A percentile compares a stretch with the other conserved stretches of the same genome.
These are phyloP conservation scores for Latrodectus hesperus DNA, from an alignment of 2,888 invertebrate genomes.

Conservation along the genomic window DNA sequence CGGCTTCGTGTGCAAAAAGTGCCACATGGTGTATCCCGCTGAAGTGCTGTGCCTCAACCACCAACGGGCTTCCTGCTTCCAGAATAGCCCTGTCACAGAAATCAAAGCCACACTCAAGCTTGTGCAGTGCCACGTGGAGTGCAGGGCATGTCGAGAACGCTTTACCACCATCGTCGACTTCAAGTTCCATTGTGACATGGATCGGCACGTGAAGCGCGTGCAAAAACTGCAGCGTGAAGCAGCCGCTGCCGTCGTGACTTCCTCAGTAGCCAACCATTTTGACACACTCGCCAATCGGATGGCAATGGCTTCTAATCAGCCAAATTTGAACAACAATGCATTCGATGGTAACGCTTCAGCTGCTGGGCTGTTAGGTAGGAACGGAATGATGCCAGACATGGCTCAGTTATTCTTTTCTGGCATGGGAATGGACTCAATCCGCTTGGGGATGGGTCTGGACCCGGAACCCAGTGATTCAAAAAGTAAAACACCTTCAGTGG, in stretches of 20 bases:
- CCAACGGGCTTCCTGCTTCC: slow-evolving; percentile 79
- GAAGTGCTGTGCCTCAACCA: slow-evolving; percentile 83
- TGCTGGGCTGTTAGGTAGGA: slow-evolving; percentile 41
- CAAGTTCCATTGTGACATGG: slow-evolving; percentile 74
- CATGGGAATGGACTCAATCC: slow-evolving; percentile 63
- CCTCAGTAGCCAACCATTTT: slow-evolving; percentile 50
- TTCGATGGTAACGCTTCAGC: slow-evolving; percentile 42
- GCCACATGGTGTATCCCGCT: slow-evolving; percentile 87
- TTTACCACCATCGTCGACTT: slow-evolving; percentile 74
- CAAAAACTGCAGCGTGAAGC: slow-evolving; percentile 68
- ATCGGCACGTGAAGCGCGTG: slow-evolving; percentile 69
- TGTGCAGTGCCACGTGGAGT: slow-evolving; percentile 85
- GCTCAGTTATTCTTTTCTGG: slow-evolving; percentile 63
- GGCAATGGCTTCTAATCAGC: slow-evolving; percentile 27
- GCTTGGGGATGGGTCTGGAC: slow-evolving; percentile 55
- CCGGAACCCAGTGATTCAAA: slow-evolving; percentile 45
- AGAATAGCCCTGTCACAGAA: slow-evolving; percentile 77
- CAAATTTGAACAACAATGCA: slow-evolving; percentile 20
- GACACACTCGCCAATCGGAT: slow-evolving; percentile 38
- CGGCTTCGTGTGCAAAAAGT: slow-evolving; percentile 88
- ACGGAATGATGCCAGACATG: slow-evolving; percentile 63
- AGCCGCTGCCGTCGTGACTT: slow-evolving; percentile 34
- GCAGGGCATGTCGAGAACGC: slow-evolving; percentile 80
- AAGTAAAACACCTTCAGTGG: slow-evolving; percentile 56
- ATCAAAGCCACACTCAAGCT: slow-evolving; percentile 79